These are phyloP conservation scores for Crossaster papposus DNA, from an alignment of 53 echinoderm and acorn worm genomes.

Conservation along the genomic window DNA sequence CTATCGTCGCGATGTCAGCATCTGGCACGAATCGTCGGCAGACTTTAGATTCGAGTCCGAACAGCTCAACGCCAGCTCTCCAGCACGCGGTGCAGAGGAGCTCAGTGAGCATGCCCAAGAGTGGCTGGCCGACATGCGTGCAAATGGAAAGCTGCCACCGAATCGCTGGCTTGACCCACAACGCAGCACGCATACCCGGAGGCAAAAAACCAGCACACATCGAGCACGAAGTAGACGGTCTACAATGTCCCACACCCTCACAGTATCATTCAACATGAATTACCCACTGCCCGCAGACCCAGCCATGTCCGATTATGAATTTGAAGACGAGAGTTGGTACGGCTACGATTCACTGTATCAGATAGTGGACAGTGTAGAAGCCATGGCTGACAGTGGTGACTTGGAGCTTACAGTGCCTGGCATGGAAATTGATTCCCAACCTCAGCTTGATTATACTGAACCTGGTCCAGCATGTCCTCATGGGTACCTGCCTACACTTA, in stretches of 20 bases:
- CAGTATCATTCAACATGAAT: conserved; percentile 13
- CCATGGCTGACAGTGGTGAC: background rate
- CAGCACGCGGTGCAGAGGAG: background rate
- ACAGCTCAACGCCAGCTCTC: background rate
- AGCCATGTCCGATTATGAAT: background rate
- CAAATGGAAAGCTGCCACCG: conserved; percentile 28
- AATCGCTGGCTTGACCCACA: background rate
- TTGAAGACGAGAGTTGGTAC: conserved; percentile 24
- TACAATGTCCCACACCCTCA: background rate
- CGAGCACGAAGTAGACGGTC: background rate
- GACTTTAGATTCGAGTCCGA: background rate
- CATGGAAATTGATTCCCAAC: conserved; percentile 41
- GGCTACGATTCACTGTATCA: conserved; percentile 37
- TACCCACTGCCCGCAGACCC: background rate
- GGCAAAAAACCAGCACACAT: background rate
- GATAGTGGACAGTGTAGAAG: conserved; percentile 13
- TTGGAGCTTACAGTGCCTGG: conserved; percentile 47
- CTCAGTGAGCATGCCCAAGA: conserved; percentile 30
- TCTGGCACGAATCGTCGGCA: background rate
- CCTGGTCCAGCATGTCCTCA: conserved; percentile 38
- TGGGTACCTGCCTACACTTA: conserved; percentile 23
- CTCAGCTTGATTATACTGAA: conserved; percentile 44
- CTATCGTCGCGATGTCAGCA: background rate
- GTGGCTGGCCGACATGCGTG: conserved; percentile 28
- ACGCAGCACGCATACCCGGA: background rate